Evolutionary conservation across 2,113 vertebrate species (phyloP).

Genomic region (Prolemur simus): DNA sequence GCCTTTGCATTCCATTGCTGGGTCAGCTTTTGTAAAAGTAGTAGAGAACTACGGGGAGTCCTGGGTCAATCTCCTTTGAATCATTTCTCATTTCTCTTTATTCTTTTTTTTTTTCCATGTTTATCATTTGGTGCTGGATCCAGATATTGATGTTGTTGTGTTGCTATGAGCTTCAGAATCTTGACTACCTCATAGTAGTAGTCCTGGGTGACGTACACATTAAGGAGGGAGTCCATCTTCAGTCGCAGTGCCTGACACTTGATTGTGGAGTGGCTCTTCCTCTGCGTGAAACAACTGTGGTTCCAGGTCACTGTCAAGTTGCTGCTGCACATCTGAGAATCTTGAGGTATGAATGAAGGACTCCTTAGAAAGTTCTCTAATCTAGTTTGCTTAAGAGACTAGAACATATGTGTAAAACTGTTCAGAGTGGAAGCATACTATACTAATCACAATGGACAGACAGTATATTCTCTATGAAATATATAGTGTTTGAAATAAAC

Average conservation of each 20-base stretch:
- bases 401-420: not conserved
- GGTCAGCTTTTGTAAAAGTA: not conserved
- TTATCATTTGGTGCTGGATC: not conserved
- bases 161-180: not conserved
- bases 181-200: not conserved
- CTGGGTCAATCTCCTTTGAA: not conserved
- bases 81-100: not conserved
- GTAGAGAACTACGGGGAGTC: not conserved
- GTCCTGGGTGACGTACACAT: not conserved
- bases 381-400: constrained; percentile 55
- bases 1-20: not conserved
- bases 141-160: not conserved
- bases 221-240: not conserved
- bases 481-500: constrained; percentile 3
- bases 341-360: not conserved
- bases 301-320: not conserved
- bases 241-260: not conserved
- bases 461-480: constrained; percentile 51
- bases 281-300: not conserved
- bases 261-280: not conserved
- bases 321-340: not conserved
- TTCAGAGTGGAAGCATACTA: not conserved
- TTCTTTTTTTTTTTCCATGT: not conserved
- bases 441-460: constrained; percentile 16
- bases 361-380: constrained; percentile 48